These are phyloP conservation scores for Philaethria dido DNA, from an alignment of 2,888 invertebrate genomes.

Conservation along the genomic window DNA sequence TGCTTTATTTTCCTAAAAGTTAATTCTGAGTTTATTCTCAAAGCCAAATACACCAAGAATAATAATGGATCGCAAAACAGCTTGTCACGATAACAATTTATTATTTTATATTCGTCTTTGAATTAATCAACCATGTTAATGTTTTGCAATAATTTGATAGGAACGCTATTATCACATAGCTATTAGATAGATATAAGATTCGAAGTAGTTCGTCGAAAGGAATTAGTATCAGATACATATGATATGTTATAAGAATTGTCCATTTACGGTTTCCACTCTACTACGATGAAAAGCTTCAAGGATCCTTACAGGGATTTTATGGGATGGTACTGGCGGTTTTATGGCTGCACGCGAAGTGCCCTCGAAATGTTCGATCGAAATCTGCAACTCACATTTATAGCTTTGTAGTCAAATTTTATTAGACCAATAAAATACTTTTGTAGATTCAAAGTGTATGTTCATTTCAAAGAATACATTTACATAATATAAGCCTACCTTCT, in stretches of 20 bases:
- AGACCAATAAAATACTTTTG: constrained; percentile 22
- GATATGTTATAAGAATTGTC: constrained; percentile 17
- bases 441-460: constrained; percentile 4
- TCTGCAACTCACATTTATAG: constrained; percentile 47
- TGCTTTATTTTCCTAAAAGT: constrained; percentile 27
- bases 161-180: neutral
- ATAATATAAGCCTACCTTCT: neutral
- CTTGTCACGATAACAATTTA: constrained; percentile 25
- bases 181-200: neutral
- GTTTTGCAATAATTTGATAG: neutral
- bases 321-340: constrained; percentile 69
- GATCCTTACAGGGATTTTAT: constrained; percentile 68
- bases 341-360: constrained; percentile 63
- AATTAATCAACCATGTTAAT: neutral
- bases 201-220: neutral
- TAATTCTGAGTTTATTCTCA: constrained; percentile 29
- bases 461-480: neutral
- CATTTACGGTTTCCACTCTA: constrained; percentile 49
- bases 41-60: constrained; percentile 18
- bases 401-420: constrained; percentile 30
- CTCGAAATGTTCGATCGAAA: constrained; percentile 61
- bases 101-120: neutral
- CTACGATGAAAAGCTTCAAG: constrained; percentile 54
- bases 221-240: neutral
- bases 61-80: constrained; percentile 21